Conservation (phyloP, 2,113 vertebrate species). For the Brachypteracias leptosomus region DNA sequence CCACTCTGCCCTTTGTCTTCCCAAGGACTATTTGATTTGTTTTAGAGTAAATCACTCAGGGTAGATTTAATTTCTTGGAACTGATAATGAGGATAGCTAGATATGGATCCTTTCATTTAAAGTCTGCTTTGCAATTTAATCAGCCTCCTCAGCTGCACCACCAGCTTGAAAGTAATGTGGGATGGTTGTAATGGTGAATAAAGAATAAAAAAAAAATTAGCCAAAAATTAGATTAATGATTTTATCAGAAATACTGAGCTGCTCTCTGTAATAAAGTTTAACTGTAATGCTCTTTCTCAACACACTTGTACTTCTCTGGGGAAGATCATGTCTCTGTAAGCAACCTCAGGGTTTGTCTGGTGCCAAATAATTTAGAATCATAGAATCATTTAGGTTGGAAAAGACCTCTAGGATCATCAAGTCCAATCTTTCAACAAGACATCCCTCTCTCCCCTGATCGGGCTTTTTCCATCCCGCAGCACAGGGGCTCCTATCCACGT, state of each 20-base stretch:
- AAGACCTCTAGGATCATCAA: too few relatives aligned
- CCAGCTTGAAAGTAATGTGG: not conserved
- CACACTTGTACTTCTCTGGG: not conserved
- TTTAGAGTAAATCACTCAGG: not conserved
- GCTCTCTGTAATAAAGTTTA: not conserved
- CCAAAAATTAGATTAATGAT: conserved; percentile 15
- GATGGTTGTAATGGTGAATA: not conserved
- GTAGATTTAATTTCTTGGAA: conserved; percentile 42
- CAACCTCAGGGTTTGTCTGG: not conserved
- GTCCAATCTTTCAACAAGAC: too few relatives aligned
- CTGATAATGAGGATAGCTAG: conserved; percentile 20
- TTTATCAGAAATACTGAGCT: not conserved
- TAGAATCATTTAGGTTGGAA: too few relatives aligned
- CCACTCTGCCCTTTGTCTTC: not conserved
- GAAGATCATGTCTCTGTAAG: not conserved
- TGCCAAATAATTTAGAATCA: not conserved
- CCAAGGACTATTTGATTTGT: not conserved
- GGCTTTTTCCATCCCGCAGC: not conserved
- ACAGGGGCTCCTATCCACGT: rapidly evolving
- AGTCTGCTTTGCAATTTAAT: conserved; percentile 32
- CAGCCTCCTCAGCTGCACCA: not conserved
- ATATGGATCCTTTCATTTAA: conserved; percentile 48
- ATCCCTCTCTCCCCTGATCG: not conserved
- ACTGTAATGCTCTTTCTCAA: not conserved
- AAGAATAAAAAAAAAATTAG: not conserved